A percentile compares a stretch with the other conserved stretches of the same genome.
Conservation (phyloP, 2,888 invertebrate species). For the Cistogaster globosa region DNA sequence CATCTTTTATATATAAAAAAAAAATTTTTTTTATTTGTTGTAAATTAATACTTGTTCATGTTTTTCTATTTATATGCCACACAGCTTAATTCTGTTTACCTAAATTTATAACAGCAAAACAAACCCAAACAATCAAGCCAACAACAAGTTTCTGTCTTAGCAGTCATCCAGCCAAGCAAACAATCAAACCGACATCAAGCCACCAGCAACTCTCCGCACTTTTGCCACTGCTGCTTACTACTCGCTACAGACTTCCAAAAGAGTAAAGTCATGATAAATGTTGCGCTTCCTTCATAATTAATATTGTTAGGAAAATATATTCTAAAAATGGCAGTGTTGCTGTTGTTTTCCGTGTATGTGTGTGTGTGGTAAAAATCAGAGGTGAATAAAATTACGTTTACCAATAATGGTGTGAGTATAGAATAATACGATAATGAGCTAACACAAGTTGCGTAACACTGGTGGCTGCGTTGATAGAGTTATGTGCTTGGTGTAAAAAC, state of each 20-base stretch:
- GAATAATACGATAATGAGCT: too few relatives aligned
- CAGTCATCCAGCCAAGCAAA: constrained; percentile 37
- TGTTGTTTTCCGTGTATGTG: too few relatives aligned
- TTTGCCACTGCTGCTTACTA: not conserved
- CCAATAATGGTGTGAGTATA: too few relatives aligned
- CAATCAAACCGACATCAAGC: constrained; percentile 29
- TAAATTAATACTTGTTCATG: constrained; percentile 56
- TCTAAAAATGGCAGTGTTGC: too few relatives aligned
- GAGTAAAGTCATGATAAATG: not conserved
- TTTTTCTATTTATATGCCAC: constrained; percentile 41
- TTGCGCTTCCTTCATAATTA: too few relatives aligned
- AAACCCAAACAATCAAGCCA: constrained; percentile 45
- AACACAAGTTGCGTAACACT: too few relatives aligned
- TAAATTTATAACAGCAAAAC: constrained; percentile 57
- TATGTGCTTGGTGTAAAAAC: too few relatives aligned
- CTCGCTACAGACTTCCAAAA: not conserved
- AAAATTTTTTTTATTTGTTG: constrained; percentile 10
- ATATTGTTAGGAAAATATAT: too few relatives aligned
- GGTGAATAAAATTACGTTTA: too few relatives aligned
- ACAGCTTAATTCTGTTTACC: constrained; percentile 63
- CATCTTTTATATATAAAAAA: constrained; percentile 35
- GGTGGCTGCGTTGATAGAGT: too few relatives aligned
- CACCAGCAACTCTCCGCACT: constrained; percentile 33
- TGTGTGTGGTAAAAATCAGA: too few relatives aligned
- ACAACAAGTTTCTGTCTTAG: constrained; percentile 12